These are phyloP conservation scores for Dasypus novemcinctus DNA, from an alignment of 2,113 vertebrate species.

Conservation along the genomic window DNA sequence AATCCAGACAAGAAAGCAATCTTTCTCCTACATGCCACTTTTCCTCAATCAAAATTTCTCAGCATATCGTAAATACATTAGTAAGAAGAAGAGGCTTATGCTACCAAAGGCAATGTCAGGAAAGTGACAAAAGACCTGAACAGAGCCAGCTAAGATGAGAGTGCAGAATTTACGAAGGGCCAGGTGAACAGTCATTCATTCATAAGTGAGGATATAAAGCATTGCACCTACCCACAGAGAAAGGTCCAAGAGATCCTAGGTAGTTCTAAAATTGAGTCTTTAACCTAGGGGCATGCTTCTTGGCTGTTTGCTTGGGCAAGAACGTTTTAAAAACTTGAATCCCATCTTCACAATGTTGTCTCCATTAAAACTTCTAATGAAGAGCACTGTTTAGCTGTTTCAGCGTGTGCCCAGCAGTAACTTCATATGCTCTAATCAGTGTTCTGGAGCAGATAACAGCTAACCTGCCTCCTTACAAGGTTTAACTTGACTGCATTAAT, in stretches of 20 bases:
- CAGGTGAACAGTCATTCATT: background rate
- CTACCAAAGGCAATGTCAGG: background rate
- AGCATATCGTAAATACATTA: background rate
- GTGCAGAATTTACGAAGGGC: background rate
- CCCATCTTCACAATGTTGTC: background rate
- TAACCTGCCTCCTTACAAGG: background rate
- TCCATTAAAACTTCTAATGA: background rate
- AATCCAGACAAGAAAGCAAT: background rate
- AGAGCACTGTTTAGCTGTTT: background rate
- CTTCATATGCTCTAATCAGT: background rate
- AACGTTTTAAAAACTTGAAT: background rate
- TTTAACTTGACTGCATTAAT: background rate
- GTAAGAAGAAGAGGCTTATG: background rate
- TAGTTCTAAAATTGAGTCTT: background rate
- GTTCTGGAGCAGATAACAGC: background rate
- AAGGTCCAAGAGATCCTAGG: background rate
- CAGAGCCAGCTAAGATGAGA: background rate
- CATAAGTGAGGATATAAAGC: background rate
- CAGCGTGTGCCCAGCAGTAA: background rate
- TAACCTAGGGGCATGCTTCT: background rate
- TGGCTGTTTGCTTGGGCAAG: background rate
- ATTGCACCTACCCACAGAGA: background rate
- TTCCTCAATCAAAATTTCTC: background rate
- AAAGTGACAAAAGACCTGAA: background rate
- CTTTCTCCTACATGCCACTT: background rate